Conservation (phyloP, 1,140 invertebrate genomes). For the Choristoneura fumiferana region DNA sequence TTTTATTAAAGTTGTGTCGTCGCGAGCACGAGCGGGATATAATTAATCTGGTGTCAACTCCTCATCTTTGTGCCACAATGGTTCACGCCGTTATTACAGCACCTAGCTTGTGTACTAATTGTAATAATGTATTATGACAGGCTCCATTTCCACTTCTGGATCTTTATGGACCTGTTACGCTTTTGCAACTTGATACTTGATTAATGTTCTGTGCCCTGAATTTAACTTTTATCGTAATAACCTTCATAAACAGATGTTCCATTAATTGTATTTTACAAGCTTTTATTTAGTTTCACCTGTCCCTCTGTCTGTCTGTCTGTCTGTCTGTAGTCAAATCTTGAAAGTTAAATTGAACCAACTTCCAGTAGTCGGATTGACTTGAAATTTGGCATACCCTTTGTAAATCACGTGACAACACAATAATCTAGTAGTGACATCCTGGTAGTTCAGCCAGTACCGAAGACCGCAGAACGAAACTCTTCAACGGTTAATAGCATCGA, state of each 20-base stretch:
- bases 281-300: too few species aligned
- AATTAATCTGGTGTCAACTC: slow-evolving; percentile 18
- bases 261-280: background rate
- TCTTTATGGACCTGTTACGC: slow-evolving; percentile 1
- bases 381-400: too few species aligned
- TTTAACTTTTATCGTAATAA: too few species aligned
- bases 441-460: too few species aligned
- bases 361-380: too few species aligned
- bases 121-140: slow-evolving; percentile 8
- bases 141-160: background rate
- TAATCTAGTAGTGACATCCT: too few species aligned
- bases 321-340: too few species aligned
- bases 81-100: slow-evolving; percentile 7
- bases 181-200: background rate
- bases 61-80: slow-evolving; percentile 8
- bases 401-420: too few species aligned
- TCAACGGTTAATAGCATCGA: too few species aligned
- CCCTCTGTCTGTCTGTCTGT: too few species aligned
- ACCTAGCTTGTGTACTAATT: slow-evolving; percentile 11
- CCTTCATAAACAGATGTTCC: background rate
- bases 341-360: too few species aligned
- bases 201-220: background rate
- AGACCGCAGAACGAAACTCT: too few species aligned
- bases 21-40: slow-evolving; percentile 23
- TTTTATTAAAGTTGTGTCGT: slow-evolving; percentile 48